Evolutionary conservation across 1,140 invertebrate genomes (phyloP).

Genomic region (Saxidomus purpurata): DNA sequence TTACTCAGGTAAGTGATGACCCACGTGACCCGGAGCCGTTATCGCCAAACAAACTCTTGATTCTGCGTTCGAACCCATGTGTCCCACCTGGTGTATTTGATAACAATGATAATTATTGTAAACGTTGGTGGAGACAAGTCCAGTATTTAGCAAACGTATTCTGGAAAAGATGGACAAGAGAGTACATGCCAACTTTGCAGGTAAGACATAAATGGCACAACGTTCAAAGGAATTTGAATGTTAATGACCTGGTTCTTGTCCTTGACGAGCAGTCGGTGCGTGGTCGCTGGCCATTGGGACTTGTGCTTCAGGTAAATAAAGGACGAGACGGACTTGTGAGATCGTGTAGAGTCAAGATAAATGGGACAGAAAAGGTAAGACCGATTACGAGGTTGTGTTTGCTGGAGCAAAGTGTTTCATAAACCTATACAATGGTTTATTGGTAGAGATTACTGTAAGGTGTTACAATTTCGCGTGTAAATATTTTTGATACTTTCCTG

Average conservation of each 20-base stretch:
- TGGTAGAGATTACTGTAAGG: too few species aligned
- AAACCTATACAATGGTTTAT: too few species aligned
- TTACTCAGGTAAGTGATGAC: slow-evolving; percentile 65
- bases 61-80: slow-evolving; percentile 34
- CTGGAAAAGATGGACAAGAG: too few species aligned
- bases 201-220: slow-evolving; percentile 66
- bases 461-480: too few species aligned
- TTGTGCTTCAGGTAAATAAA: too few species aligned
- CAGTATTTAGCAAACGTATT: too few species aligned
- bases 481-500: too few species aligned
- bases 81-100: slow-evolving; percentile 55
- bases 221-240: slow-evolving; percentile 3
- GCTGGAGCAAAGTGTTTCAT: too few species aligned
- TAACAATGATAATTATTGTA: slow-evolving; percentile 58
- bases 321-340: slow-evolving; percentile 18
- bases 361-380: too few species aligned
- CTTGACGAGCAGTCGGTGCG: background rate
- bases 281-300: too few species aligned
- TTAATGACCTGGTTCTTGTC: slow-evolving; percentile 39
- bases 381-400: background rate
- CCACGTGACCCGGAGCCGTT: slow-evolving; percentile 24
- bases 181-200: slow-evolving; percentile 68
- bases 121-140: slow-evolving; percentile 63
- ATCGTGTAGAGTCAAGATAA: slow-evolving; percentile 28
- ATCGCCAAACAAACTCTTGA: slow-evolving; percentile 61